Conservation (phyloP, 2,797 vertebrate genomes). For the Enteromius unitaeniatus region DNA sequence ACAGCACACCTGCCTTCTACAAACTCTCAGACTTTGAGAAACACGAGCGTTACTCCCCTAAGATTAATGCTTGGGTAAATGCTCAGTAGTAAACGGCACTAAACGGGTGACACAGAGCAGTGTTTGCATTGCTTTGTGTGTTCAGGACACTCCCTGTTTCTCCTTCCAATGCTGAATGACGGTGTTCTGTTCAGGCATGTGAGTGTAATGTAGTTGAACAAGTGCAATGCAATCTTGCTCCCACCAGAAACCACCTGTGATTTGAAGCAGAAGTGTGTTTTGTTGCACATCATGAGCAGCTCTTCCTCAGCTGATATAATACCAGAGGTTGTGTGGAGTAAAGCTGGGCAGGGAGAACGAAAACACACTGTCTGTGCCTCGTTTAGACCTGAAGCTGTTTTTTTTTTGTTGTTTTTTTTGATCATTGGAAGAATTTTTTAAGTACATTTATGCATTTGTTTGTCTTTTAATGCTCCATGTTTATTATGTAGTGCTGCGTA, state of each 20-base stretch:
- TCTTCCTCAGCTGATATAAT: neutral
- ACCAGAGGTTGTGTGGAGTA: neutral
- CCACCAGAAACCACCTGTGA: neutral
- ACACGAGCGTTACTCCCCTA: neutral
- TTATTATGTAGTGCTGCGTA: neutral
- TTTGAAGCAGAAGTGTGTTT: neutral
- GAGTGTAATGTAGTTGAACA: neutral
- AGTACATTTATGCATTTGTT: neutral
- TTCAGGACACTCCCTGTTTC: slow-evolving; percentile 12
- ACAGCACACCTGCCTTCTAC: neutral
- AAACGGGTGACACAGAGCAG: neutral
- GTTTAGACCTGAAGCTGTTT: neutral
- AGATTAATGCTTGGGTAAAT: neutral
- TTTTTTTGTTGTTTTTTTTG: neutral
- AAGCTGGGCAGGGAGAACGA: neutral
- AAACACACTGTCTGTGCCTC: neutral
- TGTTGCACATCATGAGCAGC: neutral
- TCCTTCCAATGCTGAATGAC: neutral
- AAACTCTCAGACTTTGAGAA: neutral
- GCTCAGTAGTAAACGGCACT: neutral
- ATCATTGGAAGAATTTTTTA: too few relatives aligned
- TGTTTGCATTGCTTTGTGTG: slow-evolving; percentile 1
- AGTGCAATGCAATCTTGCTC: neutral
- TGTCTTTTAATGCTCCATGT: neutral
- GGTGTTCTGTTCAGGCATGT: slow-evolving; percentile 6